Conservation (phyloP, 2,113 vertebrate genomes). For the Rhynchopsitta pachyrhyncha region DNA sequence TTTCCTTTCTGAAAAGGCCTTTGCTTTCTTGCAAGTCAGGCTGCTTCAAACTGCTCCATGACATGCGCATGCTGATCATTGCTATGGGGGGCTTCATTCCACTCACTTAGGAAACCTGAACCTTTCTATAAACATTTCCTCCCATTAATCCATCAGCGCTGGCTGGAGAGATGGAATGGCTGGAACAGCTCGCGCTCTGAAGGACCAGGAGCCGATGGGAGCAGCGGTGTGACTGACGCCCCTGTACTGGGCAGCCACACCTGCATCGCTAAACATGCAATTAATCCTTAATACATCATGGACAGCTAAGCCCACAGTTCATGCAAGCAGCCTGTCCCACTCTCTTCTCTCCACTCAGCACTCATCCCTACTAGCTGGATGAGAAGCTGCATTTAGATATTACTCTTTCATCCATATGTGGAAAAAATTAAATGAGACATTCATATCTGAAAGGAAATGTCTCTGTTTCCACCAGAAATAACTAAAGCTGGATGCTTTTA, state of each 20-base stretch:
- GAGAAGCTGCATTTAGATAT: not conserved
- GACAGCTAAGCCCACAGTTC: not conserved
- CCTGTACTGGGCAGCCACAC: not conserved
- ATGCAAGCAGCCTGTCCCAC: not conserved
- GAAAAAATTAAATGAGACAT: not conserved
- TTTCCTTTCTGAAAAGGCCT: not conserved
- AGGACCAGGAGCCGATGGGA: not conserved
- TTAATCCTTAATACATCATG: not conserved
- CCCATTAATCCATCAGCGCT: slow-evolving; percentile 5
- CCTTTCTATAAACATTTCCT: slow-evolving; percentile 44
- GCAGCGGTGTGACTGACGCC: not conserved
- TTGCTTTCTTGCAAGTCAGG: not conserved
- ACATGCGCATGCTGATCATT: not conserved
- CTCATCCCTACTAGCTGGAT: not conserved
- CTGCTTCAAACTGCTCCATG: not conserved
- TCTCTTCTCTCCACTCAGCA: not conserved
- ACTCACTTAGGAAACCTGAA: slow-evolving; percentile 29
- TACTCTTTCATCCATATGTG: not conserved
- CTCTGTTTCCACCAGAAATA: not conserved
- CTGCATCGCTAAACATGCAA: not conserved
- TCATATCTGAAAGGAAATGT: not conserved
- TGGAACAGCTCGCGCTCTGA: not conserved
- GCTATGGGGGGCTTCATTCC: slow-evolving; percentile 16
- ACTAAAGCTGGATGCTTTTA: not conserved
- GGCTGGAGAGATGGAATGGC: rapidly evolving